Conservation (phyloP, 2,797 vertebrate genomes). For the Eulemur rubriventer region DNA sequence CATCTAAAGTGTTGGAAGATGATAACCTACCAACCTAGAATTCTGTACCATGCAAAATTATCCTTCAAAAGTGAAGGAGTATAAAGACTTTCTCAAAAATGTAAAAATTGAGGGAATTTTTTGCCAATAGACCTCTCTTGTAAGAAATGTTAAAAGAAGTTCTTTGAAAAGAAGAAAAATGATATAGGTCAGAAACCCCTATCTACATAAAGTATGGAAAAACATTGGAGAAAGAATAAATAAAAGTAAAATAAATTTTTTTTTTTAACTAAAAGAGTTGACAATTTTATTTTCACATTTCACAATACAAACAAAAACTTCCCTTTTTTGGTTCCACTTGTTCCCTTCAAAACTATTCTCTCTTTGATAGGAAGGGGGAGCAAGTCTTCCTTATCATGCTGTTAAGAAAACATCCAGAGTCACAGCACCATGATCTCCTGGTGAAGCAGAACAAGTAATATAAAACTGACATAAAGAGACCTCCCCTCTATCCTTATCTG, state of each 20-base stretch:
- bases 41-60: not conserved
- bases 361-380: constrained; percentile 18
- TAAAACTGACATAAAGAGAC: not conserved
- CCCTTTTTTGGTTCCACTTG: not conserved
- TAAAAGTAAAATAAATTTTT: not conserved
- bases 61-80: not conserved
- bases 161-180: not conserved
- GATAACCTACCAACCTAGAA: not conserved
- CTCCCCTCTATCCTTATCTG: constrained; percentile 88
- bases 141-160: not conserved
- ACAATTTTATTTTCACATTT: constrained; percentile 72
- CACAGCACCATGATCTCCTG: constrained; percentile 5
- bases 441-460: constrained; percentile 23
- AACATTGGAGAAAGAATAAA: not conserved
- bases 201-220: not conserved
- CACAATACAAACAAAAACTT: constrained; percentile 60
- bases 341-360: constrained; percentile 40
- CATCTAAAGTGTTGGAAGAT: not conserved
- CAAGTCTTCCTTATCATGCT: constrained; percentile 37
- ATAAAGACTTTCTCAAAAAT: not conserved
- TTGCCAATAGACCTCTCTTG: not conserved
- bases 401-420: constrained; percentile 53
- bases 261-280: constrained; percentile 58
- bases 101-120: not conserved
- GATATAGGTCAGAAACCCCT: not conserved